Evolutionary conservation across 37 sponge, comb jelly and placozoan species (phyloP), one percentile per base, ranked within the genome.

Genomic region (Petrosia ficiformis): DNA sequence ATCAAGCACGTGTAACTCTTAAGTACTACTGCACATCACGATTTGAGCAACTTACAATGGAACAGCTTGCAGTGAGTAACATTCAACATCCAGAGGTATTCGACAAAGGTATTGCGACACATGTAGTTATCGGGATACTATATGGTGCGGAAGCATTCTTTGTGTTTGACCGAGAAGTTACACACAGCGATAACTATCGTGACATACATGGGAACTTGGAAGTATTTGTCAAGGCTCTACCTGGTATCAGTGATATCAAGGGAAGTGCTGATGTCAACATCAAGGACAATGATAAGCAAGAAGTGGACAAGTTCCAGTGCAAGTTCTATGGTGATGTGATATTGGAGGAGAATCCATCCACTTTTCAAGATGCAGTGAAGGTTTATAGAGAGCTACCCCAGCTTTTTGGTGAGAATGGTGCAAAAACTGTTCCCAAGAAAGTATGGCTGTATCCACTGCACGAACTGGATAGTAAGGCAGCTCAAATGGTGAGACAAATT

Each of bases 111-210:
- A 48, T 6, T 3, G 82, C 82, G 8, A 82, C 82, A 4, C 82
- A 82, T 38, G 60, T 82, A 5, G 82, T 82, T 16, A 74, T 75
- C 3, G 82, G 59, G 1, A 59, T 82, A 21, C 11, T 65, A 4
- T 82, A 82, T 65, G 82, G 82, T 4, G 74, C 82, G 2, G 82
- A 82, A 16, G 82, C 82, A 29, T 82, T 82, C 59, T 74, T 82
- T 26, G 68, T 82, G 0, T 82, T 82, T 65, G 82, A 82, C 28
- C 34, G 75, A 36, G 38, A 65, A 39, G 75, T 73, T 4, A 52
- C 37, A 30, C 4, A 0, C 3, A 39, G 42, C 3, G 82, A 82
- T 24, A 74, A 52, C 2, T 3, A 26, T 25, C 39, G 29, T 0
- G 31, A 44, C 16, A 43, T 82, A 2, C 57, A 73, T 8, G 75